Percentiles rank a stretch among this genome's conserved stretches.
Evolutionary conservation across 2,113 vertebrate species (phyloP).

Genomic region (Muntiacus muntjak): DNA sequence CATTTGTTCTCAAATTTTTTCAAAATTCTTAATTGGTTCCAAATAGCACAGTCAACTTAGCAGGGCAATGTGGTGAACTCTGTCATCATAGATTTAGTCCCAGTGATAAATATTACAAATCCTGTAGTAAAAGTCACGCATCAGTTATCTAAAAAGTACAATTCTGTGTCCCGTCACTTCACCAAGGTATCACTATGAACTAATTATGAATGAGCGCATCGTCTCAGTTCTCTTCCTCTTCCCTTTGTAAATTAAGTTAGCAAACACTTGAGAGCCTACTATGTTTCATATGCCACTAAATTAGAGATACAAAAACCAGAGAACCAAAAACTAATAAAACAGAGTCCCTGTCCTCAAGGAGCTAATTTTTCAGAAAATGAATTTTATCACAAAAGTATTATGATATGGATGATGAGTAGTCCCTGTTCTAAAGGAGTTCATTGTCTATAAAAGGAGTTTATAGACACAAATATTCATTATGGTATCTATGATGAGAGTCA

Average conservation of each 20-base stretch:
- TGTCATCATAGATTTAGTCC: neutral
- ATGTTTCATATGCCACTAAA: fast-evolving
- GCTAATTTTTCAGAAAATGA: neutral
- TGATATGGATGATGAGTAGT: neutral
- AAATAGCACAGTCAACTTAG: neutral
- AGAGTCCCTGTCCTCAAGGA: neutral
- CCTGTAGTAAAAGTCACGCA: neutral
- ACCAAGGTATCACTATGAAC: neutral
- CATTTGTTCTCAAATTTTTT: conserved; percentile 2
- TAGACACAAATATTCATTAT: neutral
- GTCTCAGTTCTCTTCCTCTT: neutral
- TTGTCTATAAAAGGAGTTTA: neutral
- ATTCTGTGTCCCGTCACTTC: neutral
- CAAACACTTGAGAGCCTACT: neutral
- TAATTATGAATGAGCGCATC: neutral
- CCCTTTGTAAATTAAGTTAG: neutral
- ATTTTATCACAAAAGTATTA: neutral
- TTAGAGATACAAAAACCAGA: neutral
- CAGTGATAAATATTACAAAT: neutral
- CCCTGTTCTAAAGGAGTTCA: neutral
- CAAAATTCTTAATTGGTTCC: neutral
- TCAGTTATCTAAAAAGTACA: neutral
- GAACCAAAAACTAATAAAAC: neutral
- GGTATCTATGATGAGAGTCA: neutral
- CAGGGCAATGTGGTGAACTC: neutral